Conservation (phyloP, 92 coral and sea anemone species). For the Hydrozoanthus gracilis region DNA sequence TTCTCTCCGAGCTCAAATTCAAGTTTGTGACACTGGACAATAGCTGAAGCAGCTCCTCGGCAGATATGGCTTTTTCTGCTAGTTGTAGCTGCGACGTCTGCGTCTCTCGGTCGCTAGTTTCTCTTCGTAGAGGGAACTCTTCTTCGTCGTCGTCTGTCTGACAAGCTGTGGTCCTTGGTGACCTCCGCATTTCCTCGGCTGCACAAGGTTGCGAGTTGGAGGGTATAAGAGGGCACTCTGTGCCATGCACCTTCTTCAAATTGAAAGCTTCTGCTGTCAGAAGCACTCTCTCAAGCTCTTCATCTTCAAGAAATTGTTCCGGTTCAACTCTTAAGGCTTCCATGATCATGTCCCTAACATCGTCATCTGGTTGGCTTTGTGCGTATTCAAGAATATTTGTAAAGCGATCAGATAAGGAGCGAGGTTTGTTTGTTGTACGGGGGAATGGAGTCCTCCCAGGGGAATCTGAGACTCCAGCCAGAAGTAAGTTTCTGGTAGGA, state of each 20-base stretch:
- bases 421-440: neutral
- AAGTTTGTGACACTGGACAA: constrained; percentile 38
- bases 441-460: neutral
- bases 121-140: constrained; percentile 15
- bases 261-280: constrained; percentile 34
- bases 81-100: constrained; percentile 46
- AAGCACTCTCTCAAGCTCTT: constrained; percentile 38
- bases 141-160: constrained; percentile 42
- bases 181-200: neutral
- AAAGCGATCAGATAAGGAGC: constrained; percentile 40
- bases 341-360: constrained; percentile 39
- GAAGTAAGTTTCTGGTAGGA: neutral
- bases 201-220: neutral
- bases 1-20: neutral
- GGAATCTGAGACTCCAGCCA: neutral
- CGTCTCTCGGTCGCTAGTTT: constrained; percentile 44
- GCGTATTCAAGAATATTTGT: constrained; percentile 35
- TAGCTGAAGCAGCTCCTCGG: constrained; percentile 25
- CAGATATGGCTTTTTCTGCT: constrained; percentile 25
- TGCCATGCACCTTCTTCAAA: neutral
- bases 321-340: constrained; percentile 39
- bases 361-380: constrained; percentile 23
- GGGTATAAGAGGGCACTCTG: neutral
- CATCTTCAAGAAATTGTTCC: constrained; percentile 44
- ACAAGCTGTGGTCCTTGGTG: constrained; percentile 40